Conservation (phyloP, 2,888 invertebrate genomes). For the Axea sp. region DNA sequence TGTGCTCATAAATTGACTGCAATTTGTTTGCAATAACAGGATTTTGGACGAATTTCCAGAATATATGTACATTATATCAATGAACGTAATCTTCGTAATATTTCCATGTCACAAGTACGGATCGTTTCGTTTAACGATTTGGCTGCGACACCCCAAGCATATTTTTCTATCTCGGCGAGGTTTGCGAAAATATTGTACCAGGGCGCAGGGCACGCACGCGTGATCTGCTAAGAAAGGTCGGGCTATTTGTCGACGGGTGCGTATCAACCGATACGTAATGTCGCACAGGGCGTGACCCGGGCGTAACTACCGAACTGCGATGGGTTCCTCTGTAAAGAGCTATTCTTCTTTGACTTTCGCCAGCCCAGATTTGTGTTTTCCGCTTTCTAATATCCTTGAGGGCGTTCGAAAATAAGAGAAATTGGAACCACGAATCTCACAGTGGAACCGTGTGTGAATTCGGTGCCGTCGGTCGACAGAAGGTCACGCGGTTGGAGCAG, state of each 20-base stretch:
- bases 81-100: too few species aligned
- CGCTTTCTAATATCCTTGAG: conserved; percentile 21
- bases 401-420: too few species aligned
- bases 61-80: too few species aligned
- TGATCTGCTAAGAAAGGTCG: conserved; percentile 28
- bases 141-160: too few species aligned
- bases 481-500: conserved; percentile 12
- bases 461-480: conserved; percentile 24
- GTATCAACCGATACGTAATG: conserved; percentile 47
- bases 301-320: conserved; percentile 10
- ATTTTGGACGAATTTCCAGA: too few species aligned
- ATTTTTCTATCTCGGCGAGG: conserved; percentile 28
- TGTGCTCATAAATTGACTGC: too few species aligned
- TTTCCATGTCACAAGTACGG: too few species aligned
- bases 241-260: conserved; percentile 57
- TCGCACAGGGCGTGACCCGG: conserved; percentile 48
- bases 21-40: too few species aligned
- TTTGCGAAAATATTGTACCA: conserved; percentile 44
- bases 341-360: too few species aligned
- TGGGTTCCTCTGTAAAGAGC: too few species aligned
- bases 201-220: conserved; percentile 16
- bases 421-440: conserved; percentile 8
- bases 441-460: too few species aligned
- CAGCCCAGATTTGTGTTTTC: conserved; percentile 15
- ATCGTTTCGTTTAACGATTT: too few species aligned